Evolutionary conservation across 2,888 invertebrate species (phyloP).

Genomic region (Eurytoma adleriae): DNA sequence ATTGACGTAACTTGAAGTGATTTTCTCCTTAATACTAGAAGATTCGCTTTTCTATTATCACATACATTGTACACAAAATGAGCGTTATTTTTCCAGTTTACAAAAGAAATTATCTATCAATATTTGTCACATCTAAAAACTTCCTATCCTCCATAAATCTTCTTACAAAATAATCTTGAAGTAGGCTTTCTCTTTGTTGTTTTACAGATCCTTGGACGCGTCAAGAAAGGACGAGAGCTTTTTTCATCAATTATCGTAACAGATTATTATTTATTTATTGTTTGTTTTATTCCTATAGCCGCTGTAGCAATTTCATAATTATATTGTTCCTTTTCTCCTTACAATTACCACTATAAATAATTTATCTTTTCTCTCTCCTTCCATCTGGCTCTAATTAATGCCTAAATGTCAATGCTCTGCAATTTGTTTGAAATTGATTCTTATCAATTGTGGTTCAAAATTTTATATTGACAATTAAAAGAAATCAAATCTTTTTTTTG

Average conservation of each 20-base stretch:
- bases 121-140: constrained; percentile 31
- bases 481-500: neutral
- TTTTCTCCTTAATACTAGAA: constrained; percentile 47
- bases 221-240: constrained; percentile 8
- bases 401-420: constrained; percentile 19
- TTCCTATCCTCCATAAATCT: constrained; percentile 11
- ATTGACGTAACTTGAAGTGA: no score
- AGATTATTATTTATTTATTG: constrained; percentile 50
- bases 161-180: constrained; percentile 39
- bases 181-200: constrained; percentile 23
- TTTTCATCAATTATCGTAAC: neutral
- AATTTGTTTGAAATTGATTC: constrained; percentile 2
- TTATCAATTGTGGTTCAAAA: constrained; percentile 8
- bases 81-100: constrained; percentile 39
- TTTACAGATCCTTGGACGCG: constrained; percentile 28
- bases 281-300: constrained; percentile 28
- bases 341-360: constrained; percentile 43
- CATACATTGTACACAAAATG: constrained; percentile 53
- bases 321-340: constrained; percentile 32
- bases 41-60: constrained; percentile 52
- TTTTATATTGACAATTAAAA: constrained; percentile 7
- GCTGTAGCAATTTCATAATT: constrained; percentile 25
- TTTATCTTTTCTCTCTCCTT: constrained; percentile 40
- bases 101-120: constrained; percentile 37
- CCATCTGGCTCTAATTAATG: constrained; percentile 9